Evolutionary conservation across 2,888 invertebrate species (phyloP).

Genomic region (Mactromeris polynyma): DNA sequence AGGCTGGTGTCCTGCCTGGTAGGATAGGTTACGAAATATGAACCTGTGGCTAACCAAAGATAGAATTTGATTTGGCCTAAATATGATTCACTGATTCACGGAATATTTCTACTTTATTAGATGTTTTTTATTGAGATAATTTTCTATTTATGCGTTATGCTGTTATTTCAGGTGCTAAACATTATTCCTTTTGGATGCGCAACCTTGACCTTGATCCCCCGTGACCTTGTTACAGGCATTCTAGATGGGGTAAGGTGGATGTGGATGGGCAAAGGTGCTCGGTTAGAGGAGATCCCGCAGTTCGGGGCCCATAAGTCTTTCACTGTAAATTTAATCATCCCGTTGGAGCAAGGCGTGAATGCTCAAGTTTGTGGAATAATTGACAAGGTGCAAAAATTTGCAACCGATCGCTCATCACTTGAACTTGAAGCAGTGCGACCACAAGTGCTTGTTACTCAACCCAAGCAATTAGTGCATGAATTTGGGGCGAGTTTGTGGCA

Average conservation of each 20-base stretch:
- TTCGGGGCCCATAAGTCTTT: constrained; percentile 61
- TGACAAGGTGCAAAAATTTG: neutral
- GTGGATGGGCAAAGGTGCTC: constrained; percentile 55
- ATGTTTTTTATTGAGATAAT: no score
- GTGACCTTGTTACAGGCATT: constrained; percentile 49
- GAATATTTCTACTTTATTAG: no score
- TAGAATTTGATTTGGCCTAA: no score
- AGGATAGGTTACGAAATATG: no score
- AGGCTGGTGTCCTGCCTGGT: no score
- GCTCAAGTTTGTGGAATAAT: constrained; percentile 24
- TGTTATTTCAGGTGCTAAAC: constrained; percentile 61
- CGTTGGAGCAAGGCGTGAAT: constrained; percentile 14
- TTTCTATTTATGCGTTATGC: neutral
- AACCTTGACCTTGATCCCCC: constrained; percentile 68
- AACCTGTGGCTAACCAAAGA: no score
- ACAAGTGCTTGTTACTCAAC: neutral
- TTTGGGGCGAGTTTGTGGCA: neutral
- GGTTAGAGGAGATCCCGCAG: constrained; percentile 42
- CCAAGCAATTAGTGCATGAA: neutral
- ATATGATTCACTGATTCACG: no score
- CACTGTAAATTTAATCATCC: constrained; percentile 39
- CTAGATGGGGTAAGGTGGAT: constrained; percentile 67
- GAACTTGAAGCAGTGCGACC: neutral
- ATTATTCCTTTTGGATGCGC: constrained; percentile 69
- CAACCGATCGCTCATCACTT: neutral